These are phyloP conservation scores for Numenius phaeopus DNA, from an alignment of 2,797 vertebrate genomes.

Conservation along the genomic window DNA sequence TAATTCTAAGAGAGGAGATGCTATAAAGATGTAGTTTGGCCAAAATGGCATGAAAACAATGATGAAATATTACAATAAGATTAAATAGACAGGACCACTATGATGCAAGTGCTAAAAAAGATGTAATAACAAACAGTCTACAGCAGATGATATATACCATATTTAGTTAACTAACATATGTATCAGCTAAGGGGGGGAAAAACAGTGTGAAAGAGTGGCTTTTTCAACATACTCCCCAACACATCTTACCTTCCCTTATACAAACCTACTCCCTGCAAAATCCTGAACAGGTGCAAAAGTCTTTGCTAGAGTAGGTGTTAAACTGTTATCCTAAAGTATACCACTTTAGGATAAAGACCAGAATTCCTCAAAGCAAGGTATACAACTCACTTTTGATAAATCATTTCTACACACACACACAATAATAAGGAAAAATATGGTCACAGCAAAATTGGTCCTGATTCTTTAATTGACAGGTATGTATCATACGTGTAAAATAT, in stretches of 20 bases:
- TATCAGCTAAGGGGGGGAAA: neutral
- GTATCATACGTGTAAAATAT: neutral
- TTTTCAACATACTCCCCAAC: neutral
- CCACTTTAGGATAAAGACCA: neutral
- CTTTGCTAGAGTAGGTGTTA: neutral
- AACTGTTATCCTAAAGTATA: neutral
- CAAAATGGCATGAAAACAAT: neutral
- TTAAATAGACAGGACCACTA: neutral
- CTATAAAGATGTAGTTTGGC: neutral
- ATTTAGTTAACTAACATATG: neutral
- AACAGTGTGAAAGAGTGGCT: neutral
- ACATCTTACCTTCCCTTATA: neutral
- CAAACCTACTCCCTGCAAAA: neutral
- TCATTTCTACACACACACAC: neutral
- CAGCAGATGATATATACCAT: neutral
- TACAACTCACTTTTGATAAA: neutral
- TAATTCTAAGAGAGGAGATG: neutral
- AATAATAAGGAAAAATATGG: neutral
- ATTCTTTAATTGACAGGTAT: neutral
- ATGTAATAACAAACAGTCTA: neutral
- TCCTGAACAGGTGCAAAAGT: neutral
- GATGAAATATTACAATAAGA: neutral
- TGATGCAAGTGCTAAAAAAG: neutral
- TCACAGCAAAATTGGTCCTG: neutral
- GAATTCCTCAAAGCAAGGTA: neutral